These are phyloP conservation scores for Apodemia hepburni DNA, from an alignment of 2,888 invertebrate genomes.

Conservation along the genomic window DNA sequence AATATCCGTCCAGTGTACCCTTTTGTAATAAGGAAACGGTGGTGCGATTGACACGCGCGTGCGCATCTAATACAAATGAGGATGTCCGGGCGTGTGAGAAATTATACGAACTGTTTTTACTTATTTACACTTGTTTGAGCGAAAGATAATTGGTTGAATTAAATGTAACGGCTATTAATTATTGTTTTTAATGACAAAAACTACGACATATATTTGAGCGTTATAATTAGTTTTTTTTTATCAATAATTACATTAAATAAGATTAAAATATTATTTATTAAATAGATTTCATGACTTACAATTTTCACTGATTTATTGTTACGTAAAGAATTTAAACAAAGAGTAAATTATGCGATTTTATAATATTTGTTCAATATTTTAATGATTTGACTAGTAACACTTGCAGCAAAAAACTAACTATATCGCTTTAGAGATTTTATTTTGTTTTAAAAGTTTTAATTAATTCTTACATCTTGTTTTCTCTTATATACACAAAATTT, in stretches of 20 bases:
- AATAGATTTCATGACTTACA: no score
- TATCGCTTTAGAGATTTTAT: no score
- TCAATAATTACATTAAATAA: not conserved
- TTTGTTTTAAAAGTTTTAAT: no score
- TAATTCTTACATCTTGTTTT: no score
- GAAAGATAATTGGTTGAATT: slow-evolving; percentile 4
- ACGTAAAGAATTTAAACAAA: no score
- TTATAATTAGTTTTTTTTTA: not conserved
- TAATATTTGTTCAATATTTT: no score
- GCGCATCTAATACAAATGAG: slow-evolving; percentile 35
- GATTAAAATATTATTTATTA: no score
- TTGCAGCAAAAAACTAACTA: no score
- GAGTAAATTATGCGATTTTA: no score
- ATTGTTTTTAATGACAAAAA: not conserved
- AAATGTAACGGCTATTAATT: not conserved
- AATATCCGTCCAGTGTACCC: slow-evolving; percentile 21
- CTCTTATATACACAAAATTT: no score
- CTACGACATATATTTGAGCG: not conserved
- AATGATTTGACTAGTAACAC: no score
- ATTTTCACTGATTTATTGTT: no score
- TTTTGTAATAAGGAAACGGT: slow-evolving; percentile 41
- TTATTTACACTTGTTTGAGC: slow-evolving; percentile 26
- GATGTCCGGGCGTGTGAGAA: slow-evolving; percentile 57
- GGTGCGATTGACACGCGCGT: slow-evolving; percentile 30
- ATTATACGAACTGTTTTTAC: slow-evolving; percentile 29